Evolutionary conservation across 1,140 invertebrate species (phyloP).

Genomic region (Apis laboriosa): DNA sequence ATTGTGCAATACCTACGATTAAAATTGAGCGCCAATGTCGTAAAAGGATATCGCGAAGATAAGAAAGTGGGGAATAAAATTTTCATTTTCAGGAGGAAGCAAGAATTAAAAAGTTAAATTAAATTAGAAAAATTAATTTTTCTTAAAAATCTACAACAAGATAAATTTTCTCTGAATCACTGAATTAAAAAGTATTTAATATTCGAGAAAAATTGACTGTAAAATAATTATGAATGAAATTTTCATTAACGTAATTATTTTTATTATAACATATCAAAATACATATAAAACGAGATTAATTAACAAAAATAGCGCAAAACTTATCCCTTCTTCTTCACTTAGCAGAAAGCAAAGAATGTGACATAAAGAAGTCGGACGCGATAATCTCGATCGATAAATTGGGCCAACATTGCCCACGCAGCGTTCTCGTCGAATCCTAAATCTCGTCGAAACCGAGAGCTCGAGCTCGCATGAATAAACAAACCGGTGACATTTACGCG

Average conservation of each 20-base stretch:
- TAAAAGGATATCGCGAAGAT: neutral
- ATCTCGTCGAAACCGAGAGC: neutral
- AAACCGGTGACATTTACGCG: neutral
- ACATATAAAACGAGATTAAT: neutral
- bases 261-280: too few relatives aligned
- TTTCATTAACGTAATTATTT: too few relatives aligned
- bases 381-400: neutral
- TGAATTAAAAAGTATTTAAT: too few relatives aligned
- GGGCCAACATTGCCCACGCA: slow-evolving; percentile 9
- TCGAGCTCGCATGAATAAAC: slow-evolving; percentile 7
- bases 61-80: neutral
- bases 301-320: neutral
- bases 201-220: too few relatives aligned
- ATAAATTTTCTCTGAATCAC: too few relatives aligned
- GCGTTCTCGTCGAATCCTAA: slow-evolving; percentile 17
- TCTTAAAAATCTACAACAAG: too few relatives aligned
- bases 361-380: neutral
- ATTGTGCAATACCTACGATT: neutral
- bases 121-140: too few relatives aligned
- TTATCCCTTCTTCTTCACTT: neutral
- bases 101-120: too few relatives aligned
- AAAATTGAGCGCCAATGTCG: neutral
- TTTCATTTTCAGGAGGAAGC: neutral
- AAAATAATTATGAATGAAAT: too few relatives aligned
- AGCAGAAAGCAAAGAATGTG: neutral